Evolutionary conservation across 2,888 invertebrate genomes (phyloP), one percentile per base, ranked within the genome.

Genomic region (Abrostola tripartita): DNA sequence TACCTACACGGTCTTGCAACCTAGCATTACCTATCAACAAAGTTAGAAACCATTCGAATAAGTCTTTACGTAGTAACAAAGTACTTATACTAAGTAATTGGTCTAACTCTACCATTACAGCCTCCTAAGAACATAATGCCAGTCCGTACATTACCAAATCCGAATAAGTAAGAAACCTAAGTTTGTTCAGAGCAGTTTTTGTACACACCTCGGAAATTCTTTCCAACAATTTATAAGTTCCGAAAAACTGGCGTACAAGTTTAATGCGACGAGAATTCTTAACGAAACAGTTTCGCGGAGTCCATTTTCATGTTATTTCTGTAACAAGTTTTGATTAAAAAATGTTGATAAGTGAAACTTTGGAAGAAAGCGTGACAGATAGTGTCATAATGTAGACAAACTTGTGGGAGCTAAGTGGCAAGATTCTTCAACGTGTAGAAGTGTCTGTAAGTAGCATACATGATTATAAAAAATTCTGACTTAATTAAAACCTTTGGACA

Each of bases 251-350:
- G 40, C 61, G 65, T 67, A 78, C 68, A 78, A 80, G 65, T 79
- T 78, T 78, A 79, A 79, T 68, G 74, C 80, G 78, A 63, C 49
- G 58, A n/a, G 66, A 78, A 74, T 68, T 78, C 71, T 67, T 71
- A 77, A 68, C 60, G 54, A 65, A 80, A 71, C 65, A 66, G 64
- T 74, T 64, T 66, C 62, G 35, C 59, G 6, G 65, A 61, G 66
- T 58, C 62, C 58, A 60, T 73, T 77, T 65, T 61, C 44, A 52
- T 72, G 69, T 63, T 61, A 49, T 60, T 61, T 63, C 53, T 58
- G 53, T 76, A 57, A 52, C 57, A 76, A 76, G 68, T 76, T 76
- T 79, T 72, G 77, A 76, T 76, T 79, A 76, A 79, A 24, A 78
- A 76, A 79, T 72, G 65, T 65, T 71, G 57, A 40, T 44, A 24